Evolutionary conservation across 2,797 vertebrate genomes (phyloP).

Genomic region (Protosalanx chinensis): DNA sequence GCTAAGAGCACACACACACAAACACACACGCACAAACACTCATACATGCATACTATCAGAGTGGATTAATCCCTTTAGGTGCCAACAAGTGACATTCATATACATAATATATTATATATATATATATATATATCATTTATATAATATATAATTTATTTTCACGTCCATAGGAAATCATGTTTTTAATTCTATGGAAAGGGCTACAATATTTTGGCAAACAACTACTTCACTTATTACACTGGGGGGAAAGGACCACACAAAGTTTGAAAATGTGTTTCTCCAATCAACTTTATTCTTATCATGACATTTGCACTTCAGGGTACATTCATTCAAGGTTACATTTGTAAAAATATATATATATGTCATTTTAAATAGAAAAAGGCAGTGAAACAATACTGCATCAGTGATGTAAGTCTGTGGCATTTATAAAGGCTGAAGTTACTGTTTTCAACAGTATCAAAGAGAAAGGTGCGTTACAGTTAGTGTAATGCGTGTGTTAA

Average conservation of each 20-base stretch:
- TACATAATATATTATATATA: no score
- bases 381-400: conserved; percentile 40
- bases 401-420: conserved; percentile 14
- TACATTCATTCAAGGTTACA: conserved; percentile 73
- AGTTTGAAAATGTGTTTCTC: not conserved
- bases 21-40: no score
- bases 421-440: not conserved
- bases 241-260: not conserved
- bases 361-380: conserved; percentile 74
- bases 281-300: conserved; percentile 78
- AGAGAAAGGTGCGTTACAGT: no score
- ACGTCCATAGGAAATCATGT: no score
- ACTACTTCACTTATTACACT: not conserved
- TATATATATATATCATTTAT: no score
- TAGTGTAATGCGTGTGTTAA: no score
- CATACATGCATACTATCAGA: not conserved
- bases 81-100: no score
- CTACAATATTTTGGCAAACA: conserved; percentile 5
- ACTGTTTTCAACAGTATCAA: not conserved
- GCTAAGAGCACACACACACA: not conserved
- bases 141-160: no score
- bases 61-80: not conserved
- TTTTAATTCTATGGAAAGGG: conserved; percentile 8
- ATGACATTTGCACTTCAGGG: conserved; percentile 79
- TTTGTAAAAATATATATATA: conserved; percentile 49